Conservation (phyloP, 1,140 invertebrate genomes). For the Papilio polyxenes region DNA sequence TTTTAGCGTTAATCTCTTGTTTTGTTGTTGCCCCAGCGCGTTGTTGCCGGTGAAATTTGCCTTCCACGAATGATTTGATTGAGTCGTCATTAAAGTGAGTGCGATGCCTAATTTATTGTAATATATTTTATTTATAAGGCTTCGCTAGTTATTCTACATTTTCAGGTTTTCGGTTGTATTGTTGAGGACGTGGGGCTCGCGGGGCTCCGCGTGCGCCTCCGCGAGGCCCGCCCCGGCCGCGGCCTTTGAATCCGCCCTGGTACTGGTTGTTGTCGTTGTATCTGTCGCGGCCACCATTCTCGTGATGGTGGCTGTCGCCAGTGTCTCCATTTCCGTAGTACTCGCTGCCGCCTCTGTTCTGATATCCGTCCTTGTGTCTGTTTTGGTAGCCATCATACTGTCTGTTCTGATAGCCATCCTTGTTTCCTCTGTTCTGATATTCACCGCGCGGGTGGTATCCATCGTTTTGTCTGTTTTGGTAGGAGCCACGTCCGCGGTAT, state of each 20-base stretch:
- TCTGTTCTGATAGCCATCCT: constrained; percentile 66
- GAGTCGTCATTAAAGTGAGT: constrained; percentile 58
- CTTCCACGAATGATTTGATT: constrained; percentile 79
- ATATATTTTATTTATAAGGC: constrained; percentile 21
- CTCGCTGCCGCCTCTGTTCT: constrained; percentile 64
- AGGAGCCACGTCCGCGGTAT: constrained; percentile 68
- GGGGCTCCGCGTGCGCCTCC: constrained; percentile 55
- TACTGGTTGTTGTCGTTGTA: constrained; percentile 67
- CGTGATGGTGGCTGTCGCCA: constrained; percentile 59
- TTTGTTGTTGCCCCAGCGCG: constrained; percentile 73
- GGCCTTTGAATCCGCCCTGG: constrained; percentile 71
- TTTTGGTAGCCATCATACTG: constrained; percentile 68
- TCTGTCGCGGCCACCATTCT: constrained; percentile 64
- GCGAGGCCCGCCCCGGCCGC: constrained; percentile 65
- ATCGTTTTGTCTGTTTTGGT: constrained; percentile 55
- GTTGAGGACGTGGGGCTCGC: constrained; percentile 58
- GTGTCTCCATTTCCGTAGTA: constrained; percentile 75
- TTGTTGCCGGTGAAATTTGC: constrained; percentile 81
- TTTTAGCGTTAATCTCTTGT: constrained; percentile 75
- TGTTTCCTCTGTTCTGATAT: constrained; percentile 63
- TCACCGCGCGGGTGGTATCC: constrained; percentile 48
- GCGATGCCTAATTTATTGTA: constrained; percentile 33
- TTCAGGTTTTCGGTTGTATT: constrained; percentile 68
- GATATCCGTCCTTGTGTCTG: constrained; percentile 68
- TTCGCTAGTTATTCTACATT: constrained; percentile 63